Percentiles rank a stretch among this genome's conserved stretches.
Evolutionary conservation across 2,888 invertebrate genomes (phyloP).

Genomic region (Prenolepis imparis): DNA sequence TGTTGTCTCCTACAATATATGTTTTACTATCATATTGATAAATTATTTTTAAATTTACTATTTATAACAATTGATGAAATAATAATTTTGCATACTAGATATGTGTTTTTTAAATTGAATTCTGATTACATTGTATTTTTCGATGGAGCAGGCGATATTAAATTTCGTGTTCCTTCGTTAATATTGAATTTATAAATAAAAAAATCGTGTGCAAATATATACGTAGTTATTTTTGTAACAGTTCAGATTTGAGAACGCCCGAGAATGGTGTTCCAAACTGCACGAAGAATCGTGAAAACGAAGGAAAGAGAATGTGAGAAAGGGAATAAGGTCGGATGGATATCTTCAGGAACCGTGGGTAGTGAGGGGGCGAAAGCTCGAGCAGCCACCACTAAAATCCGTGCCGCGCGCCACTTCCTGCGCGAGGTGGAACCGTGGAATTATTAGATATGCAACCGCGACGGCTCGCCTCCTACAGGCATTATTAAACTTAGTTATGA

Average conservation of each 20-base stretch:
- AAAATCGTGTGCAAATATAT: background rate
- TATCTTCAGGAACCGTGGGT: constrained; percentile 49
- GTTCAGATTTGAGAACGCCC: background rate
- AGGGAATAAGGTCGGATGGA: constrained; percentile 60
- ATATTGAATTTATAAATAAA: background rate
- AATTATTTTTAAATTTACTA: background rate
- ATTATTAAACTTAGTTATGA: constrained; percentile 86
- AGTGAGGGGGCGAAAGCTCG: constrained; percentile 59
- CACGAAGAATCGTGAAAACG: constrained; percentile 8
- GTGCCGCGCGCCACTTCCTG: constrained; percentile 78
- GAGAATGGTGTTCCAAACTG: background rate
- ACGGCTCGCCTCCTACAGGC: constrained; percentile 81
- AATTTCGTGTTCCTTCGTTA: background rate
- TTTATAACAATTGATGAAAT: background rate
- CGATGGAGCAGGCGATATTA: background rate
- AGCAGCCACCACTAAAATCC: constrained; percentile 74
- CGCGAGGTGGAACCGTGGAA: constrained; percentile 76
- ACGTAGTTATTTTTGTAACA: background rate
- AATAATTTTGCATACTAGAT: background rate
- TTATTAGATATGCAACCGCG: constrained; percentile 84
- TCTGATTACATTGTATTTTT: background rate
- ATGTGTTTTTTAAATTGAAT: background rate
- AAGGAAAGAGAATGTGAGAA: constrained; percentile 57
- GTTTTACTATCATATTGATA: background rate
- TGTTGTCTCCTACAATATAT: background rate